Conservation (phyloP, 1,140 invertebrate genomes). For the Drosophila littoralis region DNA sequence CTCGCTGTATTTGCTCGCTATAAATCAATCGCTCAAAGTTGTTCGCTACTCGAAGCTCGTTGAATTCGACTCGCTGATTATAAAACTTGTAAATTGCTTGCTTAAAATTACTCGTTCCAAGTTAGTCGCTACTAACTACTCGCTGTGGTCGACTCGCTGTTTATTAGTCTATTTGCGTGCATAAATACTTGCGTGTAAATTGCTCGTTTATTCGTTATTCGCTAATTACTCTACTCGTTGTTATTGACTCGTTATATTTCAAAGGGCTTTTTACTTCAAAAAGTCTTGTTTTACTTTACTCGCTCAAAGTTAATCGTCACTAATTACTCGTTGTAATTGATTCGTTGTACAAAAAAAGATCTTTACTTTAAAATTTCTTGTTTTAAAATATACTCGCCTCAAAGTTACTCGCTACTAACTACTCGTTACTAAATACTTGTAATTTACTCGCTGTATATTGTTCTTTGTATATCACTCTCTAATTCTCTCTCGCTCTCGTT, state of each 20-base stretch:
- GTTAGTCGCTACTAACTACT: background rate
- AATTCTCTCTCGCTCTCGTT: background rate
- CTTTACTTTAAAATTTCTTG: background rate
- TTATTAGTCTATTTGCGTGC: background rate
- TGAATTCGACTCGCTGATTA: background rate
- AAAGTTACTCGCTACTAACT: background rate
- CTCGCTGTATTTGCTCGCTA: background rate
- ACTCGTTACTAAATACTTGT: background rate
- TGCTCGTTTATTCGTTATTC: background rate
- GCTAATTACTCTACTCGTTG: background rate
- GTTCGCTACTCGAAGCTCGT: too few relatives aligned
- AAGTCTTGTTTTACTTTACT: background rate
- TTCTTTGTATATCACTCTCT: background rate
- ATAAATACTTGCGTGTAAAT: background rate
- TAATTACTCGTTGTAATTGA: background rate
- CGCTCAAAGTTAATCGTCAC: background rate
- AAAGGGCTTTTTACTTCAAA: too few relatives aligned
- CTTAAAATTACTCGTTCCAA: too few relatives aligned
- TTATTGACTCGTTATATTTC: background rate
- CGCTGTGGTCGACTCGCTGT: background rate
- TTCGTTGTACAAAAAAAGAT: too few relatives aligned
- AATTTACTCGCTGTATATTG: background rate
- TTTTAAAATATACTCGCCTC: background rate
- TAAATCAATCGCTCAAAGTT: too few relatives aligned
- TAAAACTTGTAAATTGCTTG: too few relatives aligned